Percentiles rank a stretch among this genome's conserved stretches.
These are phyloP conservation scores for Lycocerus yunnanus DNA, from an alignment of 2,888 invertebrate genomes.

Conservation along the genomic window DNA sequence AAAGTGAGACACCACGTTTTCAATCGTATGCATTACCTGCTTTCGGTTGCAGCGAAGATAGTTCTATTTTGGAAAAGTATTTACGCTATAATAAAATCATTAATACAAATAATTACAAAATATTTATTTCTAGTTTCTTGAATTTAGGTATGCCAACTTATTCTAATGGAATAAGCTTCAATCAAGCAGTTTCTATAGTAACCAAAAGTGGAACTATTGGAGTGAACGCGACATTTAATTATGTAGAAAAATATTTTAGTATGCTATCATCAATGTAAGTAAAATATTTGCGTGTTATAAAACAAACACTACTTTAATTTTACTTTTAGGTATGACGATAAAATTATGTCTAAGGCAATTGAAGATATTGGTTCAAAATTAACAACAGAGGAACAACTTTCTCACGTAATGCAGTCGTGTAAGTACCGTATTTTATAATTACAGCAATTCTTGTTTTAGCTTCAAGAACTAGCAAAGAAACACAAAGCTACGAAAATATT, in stretches of 20 bases:
- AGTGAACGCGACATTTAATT: conserved; percentile 7
- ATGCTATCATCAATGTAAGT: conserved; percentile 6
- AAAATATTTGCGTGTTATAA: neutral
- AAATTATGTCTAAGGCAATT: neutral
- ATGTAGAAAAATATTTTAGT: conserved; percentile 12
- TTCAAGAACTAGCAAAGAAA: neutral
- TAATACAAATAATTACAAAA: too few relatives aligned
- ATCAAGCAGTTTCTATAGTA: neutral
- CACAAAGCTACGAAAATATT: neutral
- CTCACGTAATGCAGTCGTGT: conserved; percentile 9
- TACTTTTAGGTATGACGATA: neutral
- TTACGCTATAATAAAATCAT: neutral
- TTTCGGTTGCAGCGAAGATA: conserved; percentile 30
- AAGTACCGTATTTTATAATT: neutral
- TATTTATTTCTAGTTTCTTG: neutral
- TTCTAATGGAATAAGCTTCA: neutral
- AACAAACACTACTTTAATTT: neutral
- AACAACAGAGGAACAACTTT: conserved; percentile 20
- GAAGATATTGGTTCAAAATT: conserved; percentile 19
- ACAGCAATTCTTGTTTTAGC: neutral
- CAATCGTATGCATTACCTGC: conserved; percentile 21
- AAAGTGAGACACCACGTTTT: neutral
- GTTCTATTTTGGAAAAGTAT: conserved; percentile 14
- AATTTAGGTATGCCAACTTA: neutral
- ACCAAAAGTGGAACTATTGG: conserved; percentile 13